These are phyloP conservation scores for Malacosoma neustria DNA, from an alignment of 2,888 invertebrate species.

Conservation along the genomic window DNA sequence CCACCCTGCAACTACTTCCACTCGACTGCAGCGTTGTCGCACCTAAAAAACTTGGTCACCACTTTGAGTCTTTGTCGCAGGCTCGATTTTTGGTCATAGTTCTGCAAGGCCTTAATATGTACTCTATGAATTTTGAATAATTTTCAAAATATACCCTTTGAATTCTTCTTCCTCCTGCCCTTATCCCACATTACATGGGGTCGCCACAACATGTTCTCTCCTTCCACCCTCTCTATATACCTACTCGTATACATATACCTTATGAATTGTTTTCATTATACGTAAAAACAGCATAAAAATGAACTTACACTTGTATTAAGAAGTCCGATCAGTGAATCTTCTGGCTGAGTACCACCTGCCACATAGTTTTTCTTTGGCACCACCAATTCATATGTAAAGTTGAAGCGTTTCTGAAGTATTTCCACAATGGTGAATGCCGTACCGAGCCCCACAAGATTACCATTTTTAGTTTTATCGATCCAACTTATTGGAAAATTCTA, in stretches of 20 bases:
- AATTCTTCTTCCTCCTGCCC: too few species aligned
- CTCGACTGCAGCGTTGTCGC: too few species aligned
- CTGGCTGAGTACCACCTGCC: conserved; percentile 69
- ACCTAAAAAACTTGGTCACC: too few species aligned
- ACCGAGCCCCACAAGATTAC: conserved; percentile 76
- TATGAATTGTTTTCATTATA: conserved; percentile 1
- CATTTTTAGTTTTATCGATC: conserved; percentile 58
- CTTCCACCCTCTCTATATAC: too few species aligned
- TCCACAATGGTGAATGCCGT: conserved; percentile 83
- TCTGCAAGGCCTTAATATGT: too few species aligned
- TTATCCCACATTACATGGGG: too few species aligned
- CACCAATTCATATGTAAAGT: conserved; percentile 83
- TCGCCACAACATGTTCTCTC: too few species aligned
- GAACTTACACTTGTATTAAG: conserved; percentile 73
- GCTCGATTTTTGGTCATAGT: too few species aligned
- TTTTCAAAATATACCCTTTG: too few species aligned
- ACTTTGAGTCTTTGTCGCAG: too few species aligned
- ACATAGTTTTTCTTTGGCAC: conserved; percentile 77
- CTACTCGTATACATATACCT: conserved; percentile 1
- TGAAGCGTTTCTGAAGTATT: conserved; percentile 79
- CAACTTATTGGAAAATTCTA: conserved; percentile 80
- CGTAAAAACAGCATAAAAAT: background rate
- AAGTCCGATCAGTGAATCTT: conserved; percentile 78
- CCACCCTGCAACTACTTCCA: too few species aligned
- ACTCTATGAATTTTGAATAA: too few species aligned